Conservation (phyloP, 1,140 invertebrate genomes). For the Philotrypesis tridentata region DNA sequence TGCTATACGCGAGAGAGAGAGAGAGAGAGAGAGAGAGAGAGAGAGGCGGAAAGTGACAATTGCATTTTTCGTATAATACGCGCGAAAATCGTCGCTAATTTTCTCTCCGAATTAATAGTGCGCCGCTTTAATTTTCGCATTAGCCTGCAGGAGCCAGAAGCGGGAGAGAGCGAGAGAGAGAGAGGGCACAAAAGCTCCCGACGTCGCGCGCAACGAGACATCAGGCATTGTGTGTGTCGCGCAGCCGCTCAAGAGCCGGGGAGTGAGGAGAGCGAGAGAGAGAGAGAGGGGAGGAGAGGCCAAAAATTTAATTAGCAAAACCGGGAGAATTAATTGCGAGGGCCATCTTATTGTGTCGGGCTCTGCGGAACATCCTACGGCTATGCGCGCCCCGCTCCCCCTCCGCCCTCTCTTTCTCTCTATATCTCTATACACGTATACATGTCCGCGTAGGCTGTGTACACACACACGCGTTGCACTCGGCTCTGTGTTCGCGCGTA, state of each 20-base stretch:
- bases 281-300: constrained; percentile 53
- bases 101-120: constrained; percentile 41
- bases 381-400: constrained; percentile 12
- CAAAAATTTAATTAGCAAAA: constrained; percentile 73
- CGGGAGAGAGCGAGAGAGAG: no score
- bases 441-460: no score
- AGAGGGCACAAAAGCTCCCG: constrained; percentile 33
- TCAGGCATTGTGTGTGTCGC: not conserved
- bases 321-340: constrained; percentile 70
- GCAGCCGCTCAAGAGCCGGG: not conserved
- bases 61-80: constrained; percentile 43
- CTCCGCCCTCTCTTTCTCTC: not conserved
- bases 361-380: constrained; percentile 52
- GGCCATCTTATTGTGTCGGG: constrained; percentile 68
- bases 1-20: no score
- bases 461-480: no score
- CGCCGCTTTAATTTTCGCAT: constrained; percentile 45
- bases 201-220: not conserved
- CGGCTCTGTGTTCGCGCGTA: no score
- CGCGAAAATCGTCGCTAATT: constrained; percentile 29
- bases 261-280: not conserved
- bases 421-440: no score
- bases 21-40: no score
- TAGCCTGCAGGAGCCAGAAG: not conserved
- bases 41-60: no score